Percentiles rank a stretch among this genome's conserved stretches.
Evolutionary conservation across 2,888 invertebrate species (phyloP).

Genomic region (Boloria selene): DNA sequence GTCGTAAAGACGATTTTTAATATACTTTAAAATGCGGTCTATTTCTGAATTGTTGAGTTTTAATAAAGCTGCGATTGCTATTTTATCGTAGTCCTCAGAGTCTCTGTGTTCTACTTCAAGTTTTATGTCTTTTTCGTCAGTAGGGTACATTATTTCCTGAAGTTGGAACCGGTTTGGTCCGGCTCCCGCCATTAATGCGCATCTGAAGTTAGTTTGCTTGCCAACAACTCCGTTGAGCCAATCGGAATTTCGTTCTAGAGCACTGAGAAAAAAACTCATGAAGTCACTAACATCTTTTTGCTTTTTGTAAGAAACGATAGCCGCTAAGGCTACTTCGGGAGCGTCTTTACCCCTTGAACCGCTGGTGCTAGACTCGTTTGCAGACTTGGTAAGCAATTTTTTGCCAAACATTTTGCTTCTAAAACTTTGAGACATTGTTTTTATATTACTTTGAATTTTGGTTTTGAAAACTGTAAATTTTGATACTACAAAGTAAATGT

Average conservation of each 20-base stretch:
- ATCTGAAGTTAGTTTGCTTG: slow-evolving; percentile 64
- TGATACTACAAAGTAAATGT: slow-evolving; percentile 31
- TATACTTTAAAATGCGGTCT: slow-evolving; percentile 60
- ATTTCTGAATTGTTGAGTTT: slow-evolving; percentile 60
- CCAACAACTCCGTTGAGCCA: slow-evolving; percentile 67
- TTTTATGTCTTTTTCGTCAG: slow-evolving; percentile 55
- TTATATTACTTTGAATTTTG: slow-evolving; percentile 51
- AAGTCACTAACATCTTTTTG: slow-evolving; percentile 71
- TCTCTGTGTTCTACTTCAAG: slow-evolving; percentile 69
- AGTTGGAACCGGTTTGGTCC: slow-evolving; percentile 73
- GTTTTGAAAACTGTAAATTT: slow-evolving; percentile 61
- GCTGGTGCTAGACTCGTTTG: slow-evolving; percentile 44
- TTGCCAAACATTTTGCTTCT: slow-evolving; percentile 38
- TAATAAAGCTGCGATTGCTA: slow-evolving; percentile 67
- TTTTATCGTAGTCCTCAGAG: slow-evolving; percentile 69
- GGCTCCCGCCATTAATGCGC: slow-evolving; percentile 67
- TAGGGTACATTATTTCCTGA: slow-evolving; percentile 70
- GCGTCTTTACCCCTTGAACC: slow-evolving; percentile 48
- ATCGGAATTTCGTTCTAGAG: slow-evolving; percentile 64
- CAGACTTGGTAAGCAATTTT: slow-evolving; percentile 51
- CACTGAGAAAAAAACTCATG: slow-evolving; percentile 61
- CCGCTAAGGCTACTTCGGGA: slow-evolving; percentile 68
- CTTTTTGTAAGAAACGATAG: slow-evolving; percentile 65
- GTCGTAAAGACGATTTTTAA: slow-evolving; percentile 61
- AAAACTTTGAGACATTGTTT: slow-evolving; percentile 53